phyloP scores from a whole-genome alignment of 2,888 invertebrate species.

The Ischnura elegans region DNA sequence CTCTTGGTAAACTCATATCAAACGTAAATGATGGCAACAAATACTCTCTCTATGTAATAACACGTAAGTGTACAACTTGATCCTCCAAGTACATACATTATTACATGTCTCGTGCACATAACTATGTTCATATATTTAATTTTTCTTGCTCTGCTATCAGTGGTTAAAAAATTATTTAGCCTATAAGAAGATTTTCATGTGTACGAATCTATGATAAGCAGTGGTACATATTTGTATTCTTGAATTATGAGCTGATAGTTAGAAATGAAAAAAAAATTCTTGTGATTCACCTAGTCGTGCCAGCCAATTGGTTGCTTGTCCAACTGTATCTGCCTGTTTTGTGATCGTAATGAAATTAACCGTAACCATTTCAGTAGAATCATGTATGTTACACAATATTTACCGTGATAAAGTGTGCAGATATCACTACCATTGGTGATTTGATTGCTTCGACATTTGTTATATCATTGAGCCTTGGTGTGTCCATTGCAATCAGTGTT shows the following conservation, averaged over 20 bases:
- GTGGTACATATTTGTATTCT: slow-evolving; percentile 23
- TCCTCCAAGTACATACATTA: not conserved
- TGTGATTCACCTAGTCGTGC: slow-evolving; percentile 69
- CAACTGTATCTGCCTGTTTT: slow-evolving; percentile 36
- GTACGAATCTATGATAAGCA: slow-evolving; percentile 36
- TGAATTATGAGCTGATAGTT: slow-evolving; percentile 5
- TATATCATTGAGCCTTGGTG: slow-evolving; percentile 41
- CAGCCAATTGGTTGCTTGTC: slow-evolving; percentile 60
- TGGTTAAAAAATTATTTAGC: slow-evolving; percentile 37
- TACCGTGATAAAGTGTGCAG: slow-evolving; percentile 1
- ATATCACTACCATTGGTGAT: not conserved
- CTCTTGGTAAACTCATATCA: slow-evolving; percentile 52
- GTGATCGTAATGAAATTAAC: slow-evolving; percentile 24
- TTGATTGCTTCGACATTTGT: not conserved
- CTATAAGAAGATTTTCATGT: slow-evolving; percentile 14
- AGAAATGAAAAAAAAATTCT: slow-evolving; percentile 55
- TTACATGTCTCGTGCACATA: slow-evolving; percentile 42
- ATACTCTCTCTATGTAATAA: slow-evolving; percentile 45
- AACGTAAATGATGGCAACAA: slow-evolving; percentile 26
- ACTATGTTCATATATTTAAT: slow-evolving; percentile 37
- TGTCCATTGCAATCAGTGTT: slow-evolving; percentile 9
- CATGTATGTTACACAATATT: not conserved
- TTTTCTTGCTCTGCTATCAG: slow-evolving; percentile 27
- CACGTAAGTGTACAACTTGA: slow-evolving; percentile 39
- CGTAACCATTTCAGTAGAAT: not conserved